Percentiles rank a stretch among this genome's conserved stretches.
These are phyloP conservation scores for Drosophila teissieri DNA, from an alignment of 1,140 invertebrate species.

Conservation along the genomic window DNA sequence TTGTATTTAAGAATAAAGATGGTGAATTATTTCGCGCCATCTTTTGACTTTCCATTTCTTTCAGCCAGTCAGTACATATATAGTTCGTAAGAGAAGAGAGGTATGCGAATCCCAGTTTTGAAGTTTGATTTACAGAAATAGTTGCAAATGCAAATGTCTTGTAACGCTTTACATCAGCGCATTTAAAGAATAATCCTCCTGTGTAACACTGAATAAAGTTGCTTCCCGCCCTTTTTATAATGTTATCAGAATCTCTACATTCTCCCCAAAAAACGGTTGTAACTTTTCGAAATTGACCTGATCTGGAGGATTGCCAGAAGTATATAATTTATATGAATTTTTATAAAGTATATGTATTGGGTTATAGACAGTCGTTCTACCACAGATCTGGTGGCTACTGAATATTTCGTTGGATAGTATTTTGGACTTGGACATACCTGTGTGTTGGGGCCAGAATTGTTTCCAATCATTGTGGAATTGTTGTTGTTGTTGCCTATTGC, in stretches of 20 bases:
- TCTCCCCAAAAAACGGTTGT: neutral
- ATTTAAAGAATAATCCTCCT: neutral
- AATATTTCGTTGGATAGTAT: neutral
- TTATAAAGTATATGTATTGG: constrained; percentile 3
- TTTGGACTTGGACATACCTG: constrained; percentile 62
- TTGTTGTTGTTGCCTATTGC: constrained; percentile 49
- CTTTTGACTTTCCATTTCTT: too few species aligned
- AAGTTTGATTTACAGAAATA: neutral
- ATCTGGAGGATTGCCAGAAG: neutral
- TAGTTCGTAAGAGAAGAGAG: neutral
- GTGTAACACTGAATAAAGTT: neutral
- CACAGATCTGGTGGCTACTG: constrained; percentile 8
- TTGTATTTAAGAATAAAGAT: too few species aligned
- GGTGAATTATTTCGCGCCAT: too few species aligned
- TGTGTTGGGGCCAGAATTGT: constrained; percentile 56
- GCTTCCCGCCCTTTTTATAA: neutral
- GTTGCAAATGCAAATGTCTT: neutral
- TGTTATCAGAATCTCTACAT: neutral
- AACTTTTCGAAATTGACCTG: neutral
- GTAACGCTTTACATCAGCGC: neutral
- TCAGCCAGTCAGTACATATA: too few species aligned
- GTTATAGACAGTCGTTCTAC: constrained; percentile 6
- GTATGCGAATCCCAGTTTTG: neutral
- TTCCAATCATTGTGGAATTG: constrained; percentile 64
- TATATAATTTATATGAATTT: neutral